Percentiles rank a stretch among this genome's conserved stretches.
Conservation (phyloP, 2,113 vertebrate species). For the Ptyas mucosa region DNA sequence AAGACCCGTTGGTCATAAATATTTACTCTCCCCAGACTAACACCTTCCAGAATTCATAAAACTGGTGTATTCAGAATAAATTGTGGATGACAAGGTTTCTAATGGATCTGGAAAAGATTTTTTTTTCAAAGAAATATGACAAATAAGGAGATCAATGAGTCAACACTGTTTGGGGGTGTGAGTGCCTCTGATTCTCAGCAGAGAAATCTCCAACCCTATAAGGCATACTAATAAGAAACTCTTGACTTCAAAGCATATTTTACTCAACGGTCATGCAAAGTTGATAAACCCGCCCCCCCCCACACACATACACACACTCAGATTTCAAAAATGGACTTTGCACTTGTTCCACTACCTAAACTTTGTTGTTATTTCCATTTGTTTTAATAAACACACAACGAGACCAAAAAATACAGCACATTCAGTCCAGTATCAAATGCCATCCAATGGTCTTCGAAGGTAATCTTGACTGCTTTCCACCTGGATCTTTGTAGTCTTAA, state of each 20-base stretch:
- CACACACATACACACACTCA: not conserved
- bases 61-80: not conserved
- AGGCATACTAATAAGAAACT: not conserved
- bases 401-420: not conserved
- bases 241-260: not conserved
- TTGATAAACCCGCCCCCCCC: not conserved
- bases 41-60: not conserved
- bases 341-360: not conserved
- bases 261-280: not conserved
- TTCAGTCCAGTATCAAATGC: not conserved
- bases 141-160: not conserved
- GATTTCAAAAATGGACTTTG: not conserved
- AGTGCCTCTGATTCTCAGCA: not conserved
- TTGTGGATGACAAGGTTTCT: not conserved
- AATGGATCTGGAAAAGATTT: not conserved
- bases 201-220: not conserved
- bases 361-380: not conserved
- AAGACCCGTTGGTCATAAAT: not conserved
- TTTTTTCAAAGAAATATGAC: not conserved
- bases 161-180: not conserved
- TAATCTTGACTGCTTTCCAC: not conserved
- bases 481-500: not conserved
- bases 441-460: not conserved
- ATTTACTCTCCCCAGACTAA: not conserved
- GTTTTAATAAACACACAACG: not conserved